A percentile compares a stretch with the other conserved stretches of the same genome.
Conservation (phyloP, 2,888 invertebrate species). For the Acrocyrtus sp. region DNA sequence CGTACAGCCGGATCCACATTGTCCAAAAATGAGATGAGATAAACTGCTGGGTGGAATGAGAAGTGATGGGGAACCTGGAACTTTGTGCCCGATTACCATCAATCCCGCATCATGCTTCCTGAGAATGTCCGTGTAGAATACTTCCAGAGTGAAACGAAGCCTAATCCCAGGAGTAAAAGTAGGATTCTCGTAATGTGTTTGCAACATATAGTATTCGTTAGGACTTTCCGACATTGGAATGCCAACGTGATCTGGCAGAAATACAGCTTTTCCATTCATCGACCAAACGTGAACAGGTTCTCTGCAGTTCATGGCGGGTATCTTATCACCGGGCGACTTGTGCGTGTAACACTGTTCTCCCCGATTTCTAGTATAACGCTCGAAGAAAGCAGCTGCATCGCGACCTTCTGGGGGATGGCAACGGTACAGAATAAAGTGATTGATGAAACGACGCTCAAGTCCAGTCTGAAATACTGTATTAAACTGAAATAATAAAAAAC, state of each 20-base stretch:
- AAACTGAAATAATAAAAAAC: no score
- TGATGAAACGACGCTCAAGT: conserved; percentile 11
- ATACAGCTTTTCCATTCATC: conserved; percentile 3
- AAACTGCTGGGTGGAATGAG: conserved; percentile 25
- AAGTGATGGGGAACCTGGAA: conserved; percentile 8
- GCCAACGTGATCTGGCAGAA: conserved; percentile 46
- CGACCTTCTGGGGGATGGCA: conserved; percentile 33
- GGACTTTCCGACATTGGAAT: conserved; percentile 21
- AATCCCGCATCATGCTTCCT: conserved; percentile 29
- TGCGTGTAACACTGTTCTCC: conserved; percentile 35
- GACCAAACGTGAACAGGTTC: conserved; percentile 32
- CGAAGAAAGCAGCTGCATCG: conserved; percentile 38
- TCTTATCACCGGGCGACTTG: background rate
- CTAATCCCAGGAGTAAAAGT: background rate
- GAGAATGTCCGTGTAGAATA: conserved; percentile 28
- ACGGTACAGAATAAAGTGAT: conserved; percentile 21
- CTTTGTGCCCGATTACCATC: conserved; percentile 4
- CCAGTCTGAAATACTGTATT: conserved; percentile 22
- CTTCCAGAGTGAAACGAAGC: conserved; percentile 6
- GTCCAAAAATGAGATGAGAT: conserved; percentile 25
- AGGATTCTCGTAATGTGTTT: conserved; percentile 46
- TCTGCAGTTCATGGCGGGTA: conserved; percentile 26
- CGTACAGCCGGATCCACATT: conserved; percentile 36
- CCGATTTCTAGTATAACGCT: conserved; percentile 15
- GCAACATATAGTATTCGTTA: conserved; percentile 37